These are phyloP conservation scores for Contarinia nasturtii DNA, from an alignment of 1,140 invertebrate genomes.

Conservation along the genomic window DNA sequence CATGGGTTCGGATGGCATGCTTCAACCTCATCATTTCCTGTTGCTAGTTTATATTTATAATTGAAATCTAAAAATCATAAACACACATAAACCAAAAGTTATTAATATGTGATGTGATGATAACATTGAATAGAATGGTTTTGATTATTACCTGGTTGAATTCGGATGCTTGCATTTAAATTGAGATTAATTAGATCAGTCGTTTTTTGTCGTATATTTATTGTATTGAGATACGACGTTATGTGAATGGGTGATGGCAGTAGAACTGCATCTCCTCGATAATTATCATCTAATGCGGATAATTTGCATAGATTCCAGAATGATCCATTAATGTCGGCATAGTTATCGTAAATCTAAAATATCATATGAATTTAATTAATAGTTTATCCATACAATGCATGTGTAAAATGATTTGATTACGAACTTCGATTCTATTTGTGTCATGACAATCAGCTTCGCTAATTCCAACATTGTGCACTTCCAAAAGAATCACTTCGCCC, in stretches of 20 bases:
- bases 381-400: no score
- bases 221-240: conserved; percentile 37
- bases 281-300: background rate
- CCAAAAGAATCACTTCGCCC: conserved; percentile 33
- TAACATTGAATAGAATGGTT: background rate
- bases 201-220: conserved; percentile 31
- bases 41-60: conserved; percentile 36
- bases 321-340: conserved; percentile 43
- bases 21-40: conserved; percentile 32
- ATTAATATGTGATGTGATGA: background rate
- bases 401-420: no score
- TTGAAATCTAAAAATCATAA: conserved; percentile 26
- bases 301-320: conserved; percentile 37
- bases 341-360: conserved; percentile 34
- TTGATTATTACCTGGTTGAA: conserved; percentile 13
- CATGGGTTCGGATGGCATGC: conserved; percentile 50
- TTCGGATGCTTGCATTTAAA: conserved; percentile 29
- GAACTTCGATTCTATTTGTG: conserved; percentile 7
- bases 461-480: conserved; percentile 25
- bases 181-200: conserved; percentile 17
- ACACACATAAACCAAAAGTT: background rate
- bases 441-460: conserved; percentile 12
- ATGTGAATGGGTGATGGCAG: conserved; percentile 28
- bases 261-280: background rate
- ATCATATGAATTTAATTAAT: background rate